Evolutionary conservation across 2,888 invertebrate species (phyloP), one percentile per base, ranked within the genome.

Genomic region (Petrophora chlorosata): DNA sequence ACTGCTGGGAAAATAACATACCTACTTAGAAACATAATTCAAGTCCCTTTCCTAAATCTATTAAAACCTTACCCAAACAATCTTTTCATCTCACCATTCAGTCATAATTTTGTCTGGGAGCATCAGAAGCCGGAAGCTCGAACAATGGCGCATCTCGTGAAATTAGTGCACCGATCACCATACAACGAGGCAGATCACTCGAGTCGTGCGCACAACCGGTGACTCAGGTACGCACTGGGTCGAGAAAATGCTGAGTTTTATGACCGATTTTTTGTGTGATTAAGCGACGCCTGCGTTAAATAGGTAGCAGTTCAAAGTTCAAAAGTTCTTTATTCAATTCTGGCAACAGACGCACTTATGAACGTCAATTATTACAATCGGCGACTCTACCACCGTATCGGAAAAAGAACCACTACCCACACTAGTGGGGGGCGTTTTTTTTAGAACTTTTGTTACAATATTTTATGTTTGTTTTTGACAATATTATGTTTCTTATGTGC

Each of bases 61-160:
- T 17, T 56, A 30, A 30, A 29, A 25, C 30, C 16, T 4, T 12
- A 14, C 39, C 19, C 29, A 4, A 15, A 26, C 39, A 39, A 53
- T 42, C 39, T 26, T 36, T 29, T 34, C 23, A 50, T 50, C 43
- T 28, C 19, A 19, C 10, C 22, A 35, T 39, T 40, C 46, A 39
- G 9, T 22, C 40, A 44, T 45, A 59, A 58, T 49, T 32, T 42
- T 57, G 55, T 38, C 43, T 39, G 64, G 49, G 38, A 42, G 39
- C 30, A 13, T 73, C 65, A 67, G 59, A 67, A 63, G 80, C 84
- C 86, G 87, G 88, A 88, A 88, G 76, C 65, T 19, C 34, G 55
- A 70, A 87, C 87, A 88, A 88, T 84, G 79, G 69, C 53, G 60
- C 73, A 79, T 81, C 76, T 72, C 59, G 68, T 59, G 66, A 79